phyloP scores from a whole-genome alignment of 2,888 invertebrate genomes.

The Drosophila cognata region DNA sequence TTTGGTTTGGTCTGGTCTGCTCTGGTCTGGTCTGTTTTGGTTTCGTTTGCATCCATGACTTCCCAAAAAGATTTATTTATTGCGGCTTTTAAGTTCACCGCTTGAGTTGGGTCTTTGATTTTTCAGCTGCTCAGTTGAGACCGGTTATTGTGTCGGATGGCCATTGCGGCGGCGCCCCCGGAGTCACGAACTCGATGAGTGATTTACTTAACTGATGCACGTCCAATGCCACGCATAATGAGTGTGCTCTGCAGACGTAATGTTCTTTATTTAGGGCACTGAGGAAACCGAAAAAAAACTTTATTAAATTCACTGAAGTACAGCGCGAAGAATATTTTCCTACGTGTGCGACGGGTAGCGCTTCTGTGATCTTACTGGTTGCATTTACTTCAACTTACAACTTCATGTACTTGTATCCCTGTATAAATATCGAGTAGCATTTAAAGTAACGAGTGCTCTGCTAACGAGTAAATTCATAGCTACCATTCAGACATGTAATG shows the following conservation, averaged over 20 bases:
- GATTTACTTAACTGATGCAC: slow-evolving; percentile 65
- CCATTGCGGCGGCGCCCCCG: slow-evolving; percentile 12
- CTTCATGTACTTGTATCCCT: not conserved
- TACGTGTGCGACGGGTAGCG: too few species aligned
- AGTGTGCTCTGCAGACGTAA: slow-evolving; percentile 20
- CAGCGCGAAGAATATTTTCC: not conserved
- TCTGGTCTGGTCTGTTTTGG: not conserved
- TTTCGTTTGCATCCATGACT: slow-evolving; percentile 55
- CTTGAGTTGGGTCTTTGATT: slow-evolving; percentile 61
- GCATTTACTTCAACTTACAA: not conserved
- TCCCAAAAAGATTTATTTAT: slow-evolving; percentile 74
- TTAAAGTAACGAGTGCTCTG: not conserved
- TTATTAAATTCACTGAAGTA: slow-evolving; percentile 1
- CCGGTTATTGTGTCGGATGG: slow-evolving; percentile 32
- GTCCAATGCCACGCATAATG: slow-evolving; percentile 57
- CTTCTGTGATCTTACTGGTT: not conserved
- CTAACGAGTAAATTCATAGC: not conserved
- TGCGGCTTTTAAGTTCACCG: slow-evolving; percentile 72
- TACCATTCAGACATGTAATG: too few species aligned
- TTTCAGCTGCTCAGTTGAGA: slow-evolving; percentile 23
- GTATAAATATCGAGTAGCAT: not conserved
- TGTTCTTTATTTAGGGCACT: slow-evolving; percentile 2
- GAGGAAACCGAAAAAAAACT: slow-evolving; percentile 11
- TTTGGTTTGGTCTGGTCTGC: slow-evolving; percentile 2
- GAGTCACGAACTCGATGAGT: slow-evolving; percentile 57